phyloP scores from a whole-genome alignment of 2,888 invertebrate species.

The Archaeoteleia sp. region DNA sequence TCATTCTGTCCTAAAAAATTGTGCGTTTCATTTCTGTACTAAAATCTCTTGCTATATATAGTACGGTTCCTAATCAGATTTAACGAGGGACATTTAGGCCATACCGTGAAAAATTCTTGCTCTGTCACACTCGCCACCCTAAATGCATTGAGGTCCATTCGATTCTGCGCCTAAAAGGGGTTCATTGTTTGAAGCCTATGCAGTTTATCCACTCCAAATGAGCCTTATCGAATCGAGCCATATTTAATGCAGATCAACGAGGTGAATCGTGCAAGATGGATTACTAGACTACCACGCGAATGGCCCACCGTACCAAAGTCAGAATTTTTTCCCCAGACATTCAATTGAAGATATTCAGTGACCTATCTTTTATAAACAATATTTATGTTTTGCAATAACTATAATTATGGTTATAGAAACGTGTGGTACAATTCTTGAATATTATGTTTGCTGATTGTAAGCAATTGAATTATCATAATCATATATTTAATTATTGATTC shows the following conservation, averaged over 20 bases:
- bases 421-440: too few species aligned
- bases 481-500: too few species aligned
- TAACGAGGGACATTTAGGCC: constrained; percentile 60
- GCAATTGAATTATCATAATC: too few species aligned
- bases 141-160: constrained; percentile 62
- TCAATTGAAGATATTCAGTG: too few species aligned
- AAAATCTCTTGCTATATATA: constrained; percentile 6
- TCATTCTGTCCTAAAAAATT: too few species aligned
- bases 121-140: constrained; percentile 50
- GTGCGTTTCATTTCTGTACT: too few species aligned
- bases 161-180: constrained; percentile 61
- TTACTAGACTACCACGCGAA: constrained; percentile 41
- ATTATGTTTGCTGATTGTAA: too few species aligned
- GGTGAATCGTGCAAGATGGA: constrained; percentile 57
- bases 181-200: constrained; percentile 58
- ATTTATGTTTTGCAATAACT: too few species aligned
- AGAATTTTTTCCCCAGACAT: too few species aligned
- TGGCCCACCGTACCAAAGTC: constrained; percentile 29
- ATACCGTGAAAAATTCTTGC: constrained; percentile 60
- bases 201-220: constrained; percentile 59
- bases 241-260: constrained; percentile 66
- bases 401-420: too few species aligned
- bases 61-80: constrained; percentile 45
- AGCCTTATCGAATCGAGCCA: constrained; percentile 64
- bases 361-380: too few species aligned